These are phyloP conservation scores for Prionchulus punctatus DNA, from an alignment of 2,888 invertebrate species.

Conservation along the genomic window DNA sequence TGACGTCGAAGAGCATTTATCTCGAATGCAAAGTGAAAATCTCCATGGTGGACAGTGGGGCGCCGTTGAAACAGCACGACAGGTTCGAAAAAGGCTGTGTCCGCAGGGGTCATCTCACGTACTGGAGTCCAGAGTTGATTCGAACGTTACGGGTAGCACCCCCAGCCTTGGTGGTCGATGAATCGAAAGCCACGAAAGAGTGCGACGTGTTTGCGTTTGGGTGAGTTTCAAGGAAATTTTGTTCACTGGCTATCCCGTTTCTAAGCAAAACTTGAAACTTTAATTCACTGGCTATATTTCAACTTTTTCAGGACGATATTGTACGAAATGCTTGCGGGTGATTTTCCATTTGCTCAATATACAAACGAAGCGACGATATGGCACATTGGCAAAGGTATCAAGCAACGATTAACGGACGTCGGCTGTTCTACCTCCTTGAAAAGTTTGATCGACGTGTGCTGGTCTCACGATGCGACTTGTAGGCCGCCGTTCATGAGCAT, in stretches of 20 bases:
- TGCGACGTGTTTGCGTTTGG: slow-evolving; percentile 32
- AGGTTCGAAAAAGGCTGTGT: slow-evolving; percentile 15
- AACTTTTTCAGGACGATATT: slow-evolving; percentile 22
- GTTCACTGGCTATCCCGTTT: neutral
- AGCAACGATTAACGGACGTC: slow-evolving; percentile 22
- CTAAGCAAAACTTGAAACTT: no score
- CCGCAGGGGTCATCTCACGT: slow-evolving; percentile 32
- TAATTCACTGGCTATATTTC: neutral
- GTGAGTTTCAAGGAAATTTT: slow-evolving; percentile 15
- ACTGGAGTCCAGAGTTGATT: slow-evolving; percentile 28
- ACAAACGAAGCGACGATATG: slow-evolving; percentile 23
- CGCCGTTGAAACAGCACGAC: slow-evolving; percentile 16
- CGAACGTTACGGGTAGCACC: slow-evolving; percentile 18
- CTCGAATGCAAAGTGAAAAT: slow-evolving; percentile 37
- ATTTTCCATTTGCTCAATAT: slow-evolving; percentile 21
- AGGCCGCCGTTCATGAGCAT: slow-evolving; percentile 32
- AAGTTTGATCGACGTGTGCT: slow-evolving; percentile 32
- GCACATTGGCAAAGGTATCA: slow-evolving; percentile 22
- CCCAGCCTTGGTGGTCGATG: slow-evolving; percentile 17
- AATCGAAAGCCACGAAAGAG: slow-evolving; percentile 18
- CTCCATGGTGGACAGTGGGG: slow-evolving; percentile 36
- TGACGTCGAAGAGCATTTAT: slow-evolving; percentile 37
- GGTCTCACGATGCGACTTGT: slow-evolving; percentile 26
- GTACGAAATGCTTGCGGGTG: slow-evolving; percentile 25
- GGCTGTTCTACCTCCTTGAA: slow-evolving; percentile 15